Conservation (phyloP, 2,888 invertebrate species). For the Drosophila birchii region DNA sequence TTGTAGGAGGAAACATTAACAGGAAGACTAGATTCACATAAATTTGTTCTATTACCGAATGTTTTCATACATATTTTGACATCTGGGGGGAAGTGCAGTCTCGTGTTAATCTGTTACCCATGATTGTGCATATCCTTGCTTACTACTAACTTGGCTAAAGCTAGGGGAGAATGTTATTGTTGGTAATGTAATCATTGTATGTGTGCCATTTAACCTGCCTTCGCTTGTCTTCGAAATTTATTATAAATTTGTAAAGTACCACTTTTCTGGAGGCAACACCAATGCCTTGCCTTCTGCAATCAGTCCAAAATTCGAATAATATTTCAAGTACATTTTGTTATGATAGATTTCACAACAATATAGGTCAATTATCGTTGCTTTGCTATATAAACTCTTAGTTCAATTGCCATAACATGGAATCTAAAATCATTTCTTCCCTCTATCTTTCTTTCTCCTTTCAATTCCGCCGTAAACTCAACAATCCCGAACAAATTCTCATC, state of each 20-base stretch:
- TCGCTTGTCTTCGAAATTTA: background rate
- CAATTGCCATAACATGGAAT: slow-evolving; percentile 4
- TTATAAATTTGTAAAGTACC: background rate
- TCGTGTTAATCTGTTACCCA: no score
- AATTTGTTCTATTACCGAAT: background rate
- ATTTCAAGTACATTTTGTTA: background rate
- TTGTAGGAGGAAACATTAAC: background rate
- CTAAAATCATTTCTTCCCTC: slow-evolving; percentile 19
- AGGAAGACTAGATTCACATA: background rate
- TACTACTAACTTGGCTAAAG: slow-evolving; percentile 5
- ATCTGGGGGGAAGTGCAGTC: background rate
- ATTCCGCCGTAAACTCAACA: background rate
- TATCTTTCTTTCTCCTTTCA: background rate
- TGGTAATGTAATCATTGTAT: slow-evolving; percentile 37
- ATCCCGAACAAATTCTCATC: background rate
- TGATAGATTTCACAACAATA: background rate
- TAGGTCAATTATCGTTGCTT: background rate
- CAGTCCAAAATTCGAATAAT: background rate
- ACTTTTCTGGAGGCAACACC: background rate
- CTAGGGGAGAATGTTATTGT: slow-evolving; percentile 10
- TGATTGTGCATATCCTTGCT: background rate
- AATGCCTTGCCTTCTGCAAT: no score
- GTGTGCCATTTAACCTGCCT: slow-evolving; percentile 6
- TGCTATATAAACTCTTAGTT: slow-evolving; percentile 1
- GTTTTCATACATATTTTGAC: background rate